Evolutionary conservation across 2,888 invertebrate species (phyloP).

Genomic region (Lasioglossum lativentre): DNA sequence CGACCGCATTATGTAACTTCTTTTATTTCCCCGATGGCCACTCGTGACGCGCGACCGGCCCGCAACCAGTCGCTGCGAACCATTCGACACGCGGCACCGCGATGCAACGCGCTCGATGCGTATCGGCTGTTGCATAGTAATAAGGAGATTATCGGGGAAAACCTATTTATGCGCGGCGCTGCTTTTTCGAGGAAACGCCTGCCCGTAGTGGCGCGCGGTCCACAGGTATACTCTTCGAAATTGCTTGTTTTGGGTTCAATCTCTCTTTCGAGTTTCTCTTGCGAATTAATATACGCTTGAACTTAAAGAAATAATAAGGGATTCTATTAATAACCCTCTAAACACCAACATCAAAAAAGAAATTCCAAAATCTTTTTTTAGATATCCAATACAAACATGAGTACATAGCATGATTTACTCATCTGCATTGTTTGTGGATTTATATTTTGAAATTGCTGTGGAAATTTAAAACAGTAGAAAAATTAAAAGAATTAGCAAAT

Average conservation of each 20-base stretch:
- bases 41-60: not conserved
- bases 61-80: not conserved
- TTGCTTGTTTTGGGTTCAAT: not conserved
- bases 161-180: conserved; percentile 45
- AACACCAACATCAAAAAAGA: not conserved
- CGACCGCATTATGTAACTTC: conserved; percentile 30
- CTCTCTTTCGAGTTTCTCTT: too few relatives aligned
- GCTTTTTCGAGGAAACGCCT: conserved; percentile 6
- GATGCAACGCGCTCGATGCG: conserved; percentile 43
- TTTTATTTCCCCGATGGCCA: conserved; percentile 19
- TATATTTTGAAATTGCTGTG: too few relatives aligned
- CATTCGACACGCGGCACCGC: not conserved
- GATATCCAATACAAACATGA: too few relatives aligned
- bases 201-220: too few relatives aligned
- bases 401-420: too few relatives aligned
- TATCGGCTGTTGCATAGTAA: conserved; percentile 56
- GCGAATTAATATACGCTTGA: not conserved
- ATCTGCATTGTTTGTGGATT: too few relatives aligned
- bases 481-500: too few relatives aligned
- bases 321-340: not conserved
- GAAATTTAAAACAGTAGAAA: not conserved
- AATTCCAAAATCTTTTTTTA: too few relatives aligned
- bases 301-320: not conserved
- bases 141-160: conserved; percentile 45
- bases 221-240: not conserved